A percentile compares a stretch with the other conserved stretches of the same genome.
These are phyloP conservation scores for Dendrocincla tyrannina DNA, from an alignment of 2,797 vertebrate species.

Conservation along the genomic window DNA sequence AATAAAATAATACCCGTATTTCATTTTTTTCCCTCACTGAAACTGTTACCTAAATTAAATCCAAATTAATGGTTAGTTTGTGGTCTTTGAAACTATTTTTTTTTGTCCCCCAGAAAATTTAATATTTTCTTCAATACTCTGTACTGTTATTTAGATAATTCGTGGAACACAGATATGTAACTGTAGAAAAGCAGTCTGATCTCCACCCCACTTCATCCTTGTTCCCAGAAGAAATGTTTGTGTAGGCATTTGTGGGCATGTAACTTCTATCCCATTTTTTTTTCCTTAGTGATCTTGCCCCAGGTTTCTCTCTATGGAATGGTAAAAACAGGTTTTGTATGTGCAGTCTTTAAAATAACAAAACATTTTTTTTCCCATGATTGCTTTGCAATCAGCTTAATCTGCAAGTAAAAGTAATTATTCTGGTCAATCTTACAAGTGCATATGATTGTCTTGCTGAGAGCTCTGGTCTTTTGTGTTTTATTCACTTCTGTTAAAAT, in stretches of 20 bases:
- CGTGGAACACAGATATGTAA: neutral
- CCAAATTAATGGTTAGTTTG: neutral
- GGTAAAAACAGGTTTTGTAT: neutral
- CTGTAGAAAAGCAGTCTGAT: neutral
- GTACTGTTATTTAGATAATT: neutral
- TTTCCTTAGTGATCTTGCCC: neutral
- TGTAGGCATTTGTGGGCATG: neutral
- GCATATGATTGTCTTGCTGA: neutral
- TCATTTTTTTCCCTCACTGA: neutral
- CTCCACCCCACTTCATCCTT: neutral
- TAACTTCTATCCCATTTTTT: neutral
- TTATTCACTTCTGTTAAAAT: neutral
- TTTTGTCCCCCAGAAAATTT: neutral
- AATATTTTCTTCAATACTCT: neutral
- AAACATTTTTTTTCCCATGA: neutral
- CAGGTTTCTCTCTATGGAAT: neutral
- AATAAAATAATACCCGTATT: neutral
- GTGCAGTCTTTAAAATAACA: neutral
- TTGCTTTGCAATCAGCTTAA: neutral
- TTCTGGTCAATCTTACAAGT: neutral
- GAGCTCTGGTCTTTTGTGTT: neutral
- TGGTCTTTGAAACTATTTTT: neutral
- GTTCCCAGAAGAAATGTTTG: neutral
- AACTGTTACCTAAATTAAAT: neutral
- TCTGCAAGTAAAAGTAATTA: neutral